Percentiles rank a stretch among this genome's conserved stretches.
Evolutionary conservation across 2,113 vertebrate species (phyloP).

Genomic region (Ceyx margarethae): DNA sequence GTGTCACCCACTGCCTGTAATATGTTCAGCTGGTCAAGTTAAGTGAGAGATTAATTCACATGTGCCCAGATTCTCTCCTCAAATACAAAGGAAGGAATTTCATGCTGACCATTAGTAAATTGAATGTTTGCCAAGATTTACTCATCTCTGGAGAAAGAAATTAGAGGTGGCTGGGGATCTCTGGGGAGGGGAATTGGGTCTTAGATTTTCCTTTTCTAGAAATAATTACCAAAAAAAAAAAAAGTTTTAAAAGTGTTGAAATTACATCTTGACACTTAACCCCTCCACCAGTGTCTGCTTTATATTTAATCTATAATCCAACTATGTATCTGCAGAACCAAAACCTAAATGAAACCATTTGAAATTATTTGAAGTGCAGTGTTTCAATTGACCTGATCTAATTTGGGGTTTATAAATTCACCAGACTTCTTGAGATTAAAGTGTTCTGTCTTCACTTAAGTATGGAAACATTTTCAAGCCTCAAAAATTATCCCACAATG

Average conservation of each 20-base stretch:
- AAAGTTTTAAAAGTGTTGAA: constrained; percentile 30
- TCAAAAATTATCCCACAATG: constrained; percentile 56
- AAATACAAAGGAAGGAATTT: background rate
- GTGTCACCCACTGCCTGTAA: background rate
- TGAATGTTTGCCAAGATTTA: background rate
- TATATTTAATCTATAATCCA: constrained; percentile 32
- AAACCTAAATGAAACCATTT: constrained; percentile 44
- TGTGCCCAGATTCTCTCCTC: background rate
- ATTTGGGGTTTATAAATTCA: constrained; percentile 57
- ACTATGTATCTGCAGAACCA: constrained; percentile 3
- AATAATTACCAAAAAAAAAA: background rate
- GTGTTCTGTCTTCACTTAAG: constrained; percentile 53
- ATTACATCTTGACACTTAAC: constrained; percentile 44
- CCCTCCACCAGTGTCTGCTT: constrained; percentile 24
- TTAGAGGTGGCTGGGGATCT: background rate
- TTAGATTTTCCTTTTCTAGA: background rate
- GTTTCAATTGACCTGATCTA: constrained; percentile 64
- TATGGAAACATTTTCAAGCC: constrained; percentile 61
- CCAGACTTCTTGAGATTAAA: constrained; percentile 50
- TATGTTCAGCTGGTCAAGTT: background rate
- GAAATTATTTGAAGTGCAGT: constrained; percentile 33
- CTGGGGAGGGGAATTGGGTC: background rate
- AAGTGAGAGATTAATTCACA: background rate
- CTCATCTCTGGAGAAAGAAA: background rate
- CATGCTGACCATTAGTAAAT: background rate